phyloP scores from a whole-genome alignment of 2,113 vertebrate species.

The Pangasianodon hypophthalmus region DNA sequence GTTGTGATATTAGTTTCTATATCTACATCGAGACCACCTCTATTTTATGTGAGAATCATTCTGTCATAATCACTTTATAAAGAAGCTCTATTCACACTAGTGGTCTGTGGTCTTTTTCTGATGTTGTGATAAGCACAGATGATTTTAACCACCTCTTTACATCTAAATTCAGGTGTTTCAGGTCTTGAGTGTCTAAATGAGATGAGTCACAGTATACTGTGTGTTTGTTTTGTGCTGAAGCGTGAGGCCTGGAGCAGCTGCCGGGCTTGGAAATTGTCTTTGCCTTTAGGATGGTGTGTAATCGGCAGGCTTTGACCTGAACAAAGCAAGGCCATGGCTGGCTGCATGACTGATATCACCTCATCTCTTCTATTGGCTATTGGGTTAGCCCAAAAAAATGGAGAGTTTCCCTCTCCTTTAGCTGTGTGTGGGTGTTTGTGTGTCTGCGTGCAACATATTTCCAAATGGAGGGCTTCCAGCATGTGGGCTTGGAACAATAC shows the following conservation, averaged over 20 bases:
- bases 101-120: conserved; percentile 49
- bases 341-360: conserved; percentile 66
- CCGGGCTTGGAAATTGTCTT: conserved; percentile 54
- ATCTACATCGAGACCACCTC: conserved; percentile 10
- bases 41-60: conserved; percentile 22
- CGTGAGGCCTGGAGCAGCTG: conserved; percentile 53
- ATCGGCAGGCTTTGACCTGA: conserved; percentile 70
- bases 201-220: conserved; percentile 41
- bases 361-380: conserved; percentile 56
- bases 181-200: conserved; percentile 55
- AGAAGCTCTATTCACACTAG: conserved; percentile 44
- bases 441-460: conserved; percentile 55
- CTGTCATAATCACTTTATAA: conserved; percentile 17
- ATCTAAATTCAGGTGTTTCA: conserved; percentile 59
- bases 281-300: conserved; percentile 63
- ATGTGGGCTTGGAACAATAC: conserved; percentile 72
- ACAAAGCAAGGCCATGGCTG: conserved; percentile 65
- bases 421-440: conserved; percentile 59
- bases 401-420: conserved; percentile 48
- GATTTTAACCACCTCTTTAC: conserved; percentile 55
- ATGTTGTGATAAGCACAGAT: conserved; percentile 57
- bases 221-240: conserved; percentile 46
- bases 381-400: conserved; percentile 41
- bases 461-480: conserved; percentile 66
- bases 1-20: conserved; percentile 2